phyloP scores from a whole-genome alignment of 2,113 vertebrate species.

The Recurvirostra avosetta region DNA sequence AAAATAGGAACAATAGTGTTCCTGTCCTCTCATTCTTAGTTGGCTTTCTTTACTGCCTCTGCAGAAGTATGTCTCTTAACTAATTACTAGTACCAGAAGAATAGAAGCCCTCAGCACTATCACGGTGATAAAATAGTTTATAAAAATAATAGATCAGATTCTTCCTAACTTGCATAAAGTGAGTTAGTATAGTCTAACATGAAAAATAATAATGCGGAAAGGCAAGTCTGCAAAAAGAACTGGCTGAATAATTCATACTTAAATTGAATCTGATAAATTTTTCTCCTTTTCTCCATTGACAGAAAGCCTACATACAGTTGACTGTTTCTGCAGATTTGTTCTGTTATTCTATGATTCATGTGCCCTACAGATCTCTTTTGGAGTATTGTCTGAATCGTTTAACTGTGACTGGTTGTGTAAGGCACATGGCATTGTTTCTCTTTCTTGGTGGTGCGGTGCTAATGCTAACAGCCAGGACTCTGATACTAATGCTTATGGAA shows the following conservation, averaged over 20 bases:
- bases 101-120: background rate
- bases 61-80: background rate
- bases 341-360: slow-evolving; percentile 5
- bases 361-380: background rate
- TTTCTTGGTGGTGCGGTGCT: background rate
- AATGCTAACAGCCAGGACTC: background rate
- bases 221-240: background rate
- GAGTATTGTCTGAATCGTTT: background rate
- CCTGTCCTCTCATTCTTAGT: background rate
- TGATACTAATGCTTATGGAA: background rate
- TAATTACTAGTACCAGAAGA: background rate
- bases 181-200: background rate
- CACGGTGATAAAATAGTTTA: background rate
- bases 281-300: background rate
- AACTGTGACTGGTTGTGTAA: background rate
- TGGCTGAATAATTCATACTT: slow-evolving; percentile 39
- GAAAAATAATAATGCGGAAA: slow-evolving; percentile 27
- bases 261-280: slow-evolving; percentile 22
- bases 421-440: background rate
- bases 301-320: background rate
- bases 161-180: background rate
- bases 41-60: background rate
- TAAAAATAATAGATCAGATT: background rate
- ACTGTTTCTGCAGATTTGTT: background rate
- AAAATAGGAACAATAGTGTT: background rate